phyloP scores from a whole-genome alignment of 1,140 invertebrate species.

The Acyrthosiphon pisum region DNA sequence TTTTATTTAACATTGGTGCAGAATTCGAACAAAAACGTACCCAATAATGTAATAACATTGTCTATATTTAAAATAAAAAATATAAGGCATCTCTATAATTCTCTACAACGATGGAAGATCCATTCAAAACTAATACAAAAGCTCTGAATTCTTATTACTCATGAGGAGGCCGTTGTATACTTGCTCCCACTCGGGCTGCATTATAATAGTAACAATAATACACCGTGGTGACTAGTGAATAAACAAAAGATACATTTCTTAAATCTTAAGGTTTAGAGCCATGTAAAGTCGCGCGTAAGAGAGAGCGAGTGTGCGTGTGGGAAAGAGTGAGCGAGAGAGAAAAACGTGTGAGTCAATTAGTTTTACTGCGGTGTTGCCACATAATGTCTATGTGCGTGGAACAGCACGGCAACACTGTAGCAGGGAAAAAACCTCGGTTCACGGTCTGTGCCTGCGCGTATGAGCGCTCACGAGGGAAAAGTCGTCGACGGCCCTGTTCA shows the following conservation, averaged over 20 bases:
- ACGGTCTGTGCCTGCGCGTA: background rate
- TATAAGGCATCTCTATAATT: background rate
- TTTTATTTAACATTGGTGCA: background rate
- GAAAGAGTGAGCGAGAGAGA: background rate
- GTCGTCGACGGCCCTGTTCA: conserved; percentile 8
- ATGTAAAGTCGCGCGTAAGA: background rate
- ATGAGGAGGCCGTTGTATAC: background rate
- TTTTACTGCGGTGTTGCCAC: conserved; percentile 49
- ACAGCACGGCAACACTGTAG: conserved; percentile 46
- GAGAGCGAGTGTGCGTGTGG: background rate
- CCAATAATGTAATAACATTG: background rate
- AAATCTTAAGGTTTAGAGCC: background rate
- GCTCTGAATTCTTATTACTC: background rate
- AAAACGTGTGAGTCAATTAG: conserved; percentile 43
- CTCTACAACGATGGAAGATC: background rate
- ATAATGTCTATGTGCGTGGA: background rate
- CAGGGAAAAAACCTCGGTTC: conserved; percentile 18
- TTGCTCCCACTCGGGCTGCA: background rate
- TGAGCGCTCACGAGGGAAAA: conserved; percentile 32
- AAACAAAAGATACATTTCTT: conserved; percentile 52
- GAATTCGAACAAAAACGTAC: background rate
- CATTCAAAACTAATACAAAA: conserved; percentile 16
- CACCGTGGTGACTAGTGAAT: conserved; percentile 18
- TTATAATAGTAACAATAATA: conserved; percentile 8
- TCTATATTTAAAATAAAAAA: background rate